A percentile compares a stretch with the other conserved stretches of the same genome.
phyloP scores from a whole-genome alignment of 2,797 vertebrate species.

The Phaenicophaeus curvirostris region DNA sequence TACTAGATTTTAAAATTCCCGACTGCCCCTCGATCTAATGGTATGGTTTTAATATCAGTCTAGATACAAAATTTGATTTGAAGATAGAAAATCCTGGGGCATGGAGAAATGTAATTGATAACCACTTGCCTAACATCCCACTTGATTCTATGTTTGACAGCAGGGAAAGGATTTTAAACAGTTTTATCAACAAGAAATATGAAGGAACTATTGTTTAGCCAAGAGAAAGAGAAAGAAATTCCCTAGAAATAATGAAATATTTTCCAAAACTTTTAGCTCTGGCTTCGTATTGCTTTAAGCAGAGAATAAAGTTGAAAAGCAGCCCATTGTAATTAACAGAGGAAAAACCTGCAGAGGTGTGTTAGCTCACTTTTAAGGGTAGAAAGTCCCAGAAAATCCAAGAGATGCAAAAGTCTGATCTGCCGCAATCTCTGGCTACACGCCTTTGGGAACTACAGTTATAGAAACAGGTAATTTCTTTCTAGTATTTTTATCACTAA shows the following conservation, averaged over 20 bases:
- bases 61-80: background rate
- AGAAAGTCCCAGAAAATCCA: background rate
- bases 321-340: background rate
- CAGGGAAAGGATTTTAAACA: background rate
- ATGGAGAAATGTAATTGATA: background rate
- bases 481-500: slow-evolving; percentile 50
- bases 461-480: slow-evolving; percentile 36
- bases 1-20: background rate
- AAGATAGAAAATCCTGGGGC: background rate
- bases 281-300: background rate
- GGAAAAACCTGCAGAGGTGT: background rate
- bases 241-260: background rate
- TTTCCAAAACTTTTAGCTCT: background rate
- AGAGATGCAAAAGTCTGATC: background rate
- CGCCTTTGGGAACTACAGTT: background rate
- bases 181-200: background rate
- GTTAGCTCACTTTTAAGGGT: background rate
- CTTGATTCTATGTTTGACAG: background rate
- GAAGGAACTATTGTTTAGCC: background rate
- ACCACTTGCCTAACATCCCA: background rate
- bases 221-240: slow-evolving; percentile 11
- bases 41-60: background rate
- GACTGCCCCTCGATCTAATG: background rate
- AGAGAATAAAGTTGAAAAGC: background rate
- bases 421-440: background rate